These are phyloP conservation scores for Stercorarius parasiticus DNA, from an alignment of 2,113 vertebrate species.

Conservation along the genomic window DNA sequence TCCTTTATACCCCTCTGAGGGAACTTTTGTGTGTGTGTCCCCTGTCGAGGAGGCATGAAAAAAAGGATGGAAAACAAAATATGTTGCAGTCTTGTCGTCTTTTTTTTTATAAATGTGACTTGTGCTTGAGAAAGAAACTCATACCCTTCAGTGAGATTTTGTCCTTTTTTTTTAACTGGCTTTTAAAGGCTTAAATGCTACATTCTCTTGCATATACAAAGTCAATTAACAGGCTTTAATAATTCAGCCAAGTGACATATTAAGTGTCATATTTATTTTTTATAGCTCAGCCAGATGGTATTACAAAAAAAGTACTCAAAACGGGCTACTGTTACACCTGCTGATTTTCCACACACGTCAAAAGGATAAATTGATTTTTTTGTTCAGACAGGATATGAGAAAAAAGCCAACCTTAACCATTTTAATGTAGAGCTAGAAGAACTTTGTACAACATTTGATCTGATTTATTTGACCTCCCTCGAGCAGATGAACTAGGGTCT, in stretches of 20 bases:
- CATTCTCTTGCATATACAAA: not conserved
- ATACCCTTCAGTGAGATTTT: not conserved
- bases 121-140: not conserved
- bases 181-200: not conserved
- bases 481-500: not conserved
- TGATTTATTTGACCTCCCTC: not conserved
- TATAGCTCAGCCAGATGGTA: not conserved
- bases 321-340: not conserved
- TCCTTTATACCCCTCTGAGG: not conserved
- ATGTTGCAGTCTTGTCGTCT: not conserved
- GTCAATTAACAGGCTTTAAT: not conserved
- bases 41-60: not conserved
- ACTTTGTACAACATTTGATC: not conserved
- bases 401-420: not conserved
- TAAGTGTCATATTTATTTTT: not conserved
- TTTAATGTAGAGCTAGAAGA: not conserved
- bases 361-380: not conserved
- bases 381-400: not conserved
- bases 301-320: not conserved
- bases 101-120: not conserved
- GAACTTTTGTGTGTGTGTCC: not conserved
- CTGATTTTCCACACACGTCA: not conserved
- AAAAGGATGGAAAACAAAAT: not conserved
- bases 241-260: not conserved
- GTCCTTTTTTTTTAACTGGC: not conserved